Base-by-base conservation (phyloP, 1,140 invertebrate genomes). In the Drosophila varians region DNA sequence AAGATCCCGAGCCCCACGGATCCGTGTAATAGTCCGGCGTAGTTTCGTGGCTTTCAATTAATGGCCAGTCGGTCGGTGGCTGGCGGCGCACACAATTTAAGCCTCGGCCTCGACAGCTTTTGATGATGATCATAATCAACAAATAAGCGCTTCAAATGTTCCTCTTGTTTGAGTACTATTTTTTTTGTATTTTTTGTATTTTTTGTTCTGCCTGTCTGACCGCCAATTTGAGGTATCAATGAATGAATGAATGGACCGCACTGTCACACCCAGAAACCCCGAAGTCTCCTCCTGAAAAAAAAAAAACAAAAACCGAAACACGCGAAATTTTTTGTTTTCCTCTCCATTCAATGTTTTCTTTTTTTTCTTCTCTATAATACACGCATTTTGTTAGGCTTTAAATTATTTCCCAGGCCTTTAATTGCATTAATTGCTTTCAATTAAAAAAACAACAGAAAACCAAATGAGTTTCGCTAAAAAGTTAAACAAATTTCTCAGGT, bases 351-450 rank as follows among this genome's bases (percentile, higher is more conserved):
- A 31, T 25, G 23, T 18, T 56, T 46, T n/a, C n/a, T 21, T 7
- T 34, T 42, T 19, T 14, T 16, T 28, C 40, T 25, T 34, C 53
- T 45, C 53, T 19, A 45, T 47, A 25, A 66, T 45, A 36, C 38
- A 71, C 46, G 45, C 55, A 77, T 31, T 52, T 68, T 38, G 56
- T 74, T 47, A 21, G 25, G 38, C 31, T 52, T 18, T 65, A 47
- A 47, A 28, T 62, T 57, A 77, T 83, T 74, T 70, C 51, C 60
- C 60, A 58, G 48, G 58, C 40, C 57, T 73, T 80, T 80, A 86
- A 86, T 86, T 87, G 76, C 82, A 86, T 77, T 86, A 86, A 86
- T 86, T 87, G 62, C 55, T 74, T 74, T 80, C 80, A 86, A 86
- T 86, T 86, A 86, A 66, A 54, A 49, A 71, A 34, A 61, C 40